A percentile compares a stretch with the other conserved stretches of the same genome.
Evolutionary conservation across 2,113 vertebrate species (phyloP).

Genomic region (Zeus faber): DNA sequence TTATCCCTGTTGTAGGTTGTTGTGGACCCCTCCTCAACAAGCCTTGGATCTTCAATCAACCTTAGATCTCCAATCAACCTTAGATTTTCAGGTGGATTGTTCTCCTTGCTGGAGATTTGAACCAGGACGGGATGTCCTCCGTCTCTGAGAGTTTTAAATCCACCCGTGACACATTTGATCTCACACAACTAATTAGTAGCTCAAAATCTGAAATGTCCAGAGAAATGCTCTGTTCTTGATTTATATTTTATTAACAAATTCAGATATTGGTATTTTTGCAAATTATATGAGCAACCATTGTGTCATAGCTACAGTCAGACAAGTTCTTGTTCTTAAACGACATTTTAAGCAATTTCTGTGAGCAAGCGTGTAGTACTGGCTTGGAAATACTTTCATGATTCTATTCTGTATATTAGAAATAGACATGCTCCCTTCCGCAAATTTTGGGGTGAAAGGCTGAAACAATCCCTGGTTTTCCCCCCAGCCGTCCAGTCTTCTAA

Average conservation of each 20-base stretch:
- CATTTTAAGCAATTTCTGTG: no score
- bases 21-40: not conserved
- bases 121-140: not conserved
- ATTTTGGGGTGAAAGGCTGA: not conserved
- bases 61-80: not conserved
- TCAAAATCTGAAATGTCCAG: not conserved
- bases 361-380: not conserved
- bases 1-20: no score
- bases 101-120: not conserved
- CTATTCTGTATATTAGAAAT: not conserved
- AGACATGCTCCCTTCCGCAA: not conserved
- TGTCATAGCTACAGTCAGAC: not conserved
- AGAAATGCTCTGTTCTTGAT: not conserved
- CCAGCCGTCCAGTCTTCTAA: no score
- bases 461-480: no score
- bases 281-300: slow-evolving; percentile 2
- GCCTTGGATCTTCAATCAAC: not conserved
- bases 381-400: not conserved
- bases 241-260: not conserved
- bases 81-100: not conserved
- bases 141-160: not conserved
- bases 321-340: no score
- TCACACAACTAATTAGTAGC: not conserved
- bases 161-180: not conserved
- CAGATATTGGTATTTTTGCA: not conserved